Percentiles rank a stretch among this genome's conserved stretches.
These are phyloP conservation scores for Paracanthobrama guichenoti DNA, from an alignment of 2,113 vertebrate genomes.

Conservation along the genomic window DNA sequence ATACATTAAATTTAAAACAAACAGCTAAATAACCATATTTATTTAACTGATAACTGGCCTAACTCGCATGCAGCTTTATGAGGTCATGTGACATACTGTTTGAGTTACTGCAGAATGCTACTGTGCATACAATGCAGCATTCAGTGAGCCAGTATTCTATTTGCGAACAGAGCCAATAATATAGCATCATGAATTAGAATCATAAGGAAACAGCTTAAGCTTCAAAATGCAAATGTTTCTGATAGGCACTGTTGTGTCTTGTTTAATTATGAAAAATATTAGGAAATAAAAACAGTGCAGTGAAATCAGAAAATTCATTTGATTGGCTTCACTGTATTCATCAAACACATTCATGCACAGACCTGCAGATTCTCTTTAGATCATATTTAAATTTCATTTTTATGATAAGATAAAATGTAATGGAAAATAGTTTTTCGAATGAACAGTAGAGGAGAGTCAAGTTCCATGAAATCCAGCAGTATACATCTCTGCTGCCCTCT, in stretches of 20 bases:
- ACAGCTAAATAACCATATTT: not conserved
- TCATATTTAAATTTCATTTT: not conserved
- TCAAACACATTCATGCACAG: not conserved
- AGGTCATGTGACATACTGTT: not conserved
- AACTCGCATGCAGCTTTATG: not conserved
- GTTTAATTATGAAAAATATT: not conserved
- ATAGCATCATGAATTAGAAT: not conserved
- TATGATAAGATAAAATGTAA: not conserved
- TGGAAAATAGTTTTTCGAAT: not conserved
- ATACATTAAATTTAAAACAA: not conserved
- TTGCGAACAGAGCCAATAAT: not conserved
- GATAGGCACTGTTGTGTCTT: not conserved
- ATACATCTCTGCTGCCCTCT: not conserved
- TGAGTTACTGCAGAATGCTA: not conserved
- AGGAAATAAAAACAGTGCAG: not conserved
- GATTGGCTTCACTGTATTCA: not conserved
- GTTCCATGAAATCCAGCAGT: not conserved
- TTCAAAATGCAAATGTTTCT: not conserved
- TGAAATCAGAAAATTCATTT: not conserved
- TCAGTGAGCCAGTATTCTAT: not conserved
- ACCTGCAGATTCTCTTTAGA: not conserved
- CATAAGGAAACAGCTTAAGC: not conserved
- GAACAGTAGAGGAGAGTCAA: conserved; percentile 50
- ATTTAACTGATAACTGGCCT: not conserved
- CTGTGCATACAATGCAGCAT: not conserved